Conservation (phyloP, 2,888 invertebrate species). For the Megaustenia siamemsis region DNA sequence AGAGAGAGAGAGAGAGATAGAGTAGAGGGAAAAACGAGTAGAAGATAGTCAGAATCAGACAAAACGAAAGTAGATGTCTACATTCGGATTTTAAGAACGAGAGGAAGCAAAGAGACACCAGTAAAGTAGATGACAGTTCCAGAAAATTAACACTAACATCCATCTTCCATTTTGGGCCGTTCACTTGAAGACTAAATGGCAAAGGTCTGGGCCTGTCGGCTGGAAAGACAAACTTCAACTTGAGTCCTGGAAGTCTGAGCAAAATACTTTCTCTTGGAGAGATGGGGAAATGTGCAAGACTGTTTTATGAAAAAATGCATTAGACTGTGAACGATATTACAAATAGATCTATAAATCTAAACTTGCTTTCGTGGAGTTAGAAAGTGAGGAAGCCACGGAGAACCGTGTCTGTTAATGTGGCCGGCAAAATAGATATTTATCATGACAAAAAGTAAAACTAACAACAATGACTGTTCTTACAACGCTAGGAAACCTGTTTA, state of each 20-base stretch:
- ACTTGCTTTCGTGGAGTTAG: no score
- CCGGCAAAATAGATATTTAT: no score
- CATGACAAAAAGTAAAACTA: no score
- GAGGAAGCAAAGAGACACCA: not conserved
- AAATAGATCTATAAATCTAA: not conserved
- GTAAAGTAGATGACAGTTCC: conserved; percentile 19
- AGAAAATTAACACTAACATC: conserved; percentile 11
- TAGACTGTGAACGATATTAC: not conserved
- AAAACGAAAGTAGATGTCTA: not conserved
- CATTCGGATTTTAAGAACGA: not conserved
- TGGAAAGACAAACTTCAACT: not conserved
- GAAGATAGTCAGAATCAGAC: not conserved
- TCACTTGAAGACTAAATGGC: conserved; percentile 27
- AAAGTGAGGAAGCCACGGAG: not conserved
- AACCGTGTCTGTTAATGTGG: no score
- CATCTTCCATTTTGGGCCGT: conserved; percentile 26
- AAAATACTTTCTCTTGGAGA: not conserved
- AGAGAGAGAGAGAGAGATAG: not conserved
- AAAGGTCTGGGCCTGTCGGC: conserved; percentile 26
- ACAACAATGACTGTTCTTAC: no score
- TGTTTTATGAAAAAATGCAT: not conserved
- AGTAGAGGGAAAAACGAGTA: no score
- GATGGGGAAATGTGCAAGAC: not conserved
- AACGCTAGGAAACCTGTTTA: no score
- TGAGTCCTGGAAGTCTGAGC: not conserved